phyloP scores from a whole-genome alignment of 1,140 invertebrate species.

The Nephotettix cincticeps region DNA sequence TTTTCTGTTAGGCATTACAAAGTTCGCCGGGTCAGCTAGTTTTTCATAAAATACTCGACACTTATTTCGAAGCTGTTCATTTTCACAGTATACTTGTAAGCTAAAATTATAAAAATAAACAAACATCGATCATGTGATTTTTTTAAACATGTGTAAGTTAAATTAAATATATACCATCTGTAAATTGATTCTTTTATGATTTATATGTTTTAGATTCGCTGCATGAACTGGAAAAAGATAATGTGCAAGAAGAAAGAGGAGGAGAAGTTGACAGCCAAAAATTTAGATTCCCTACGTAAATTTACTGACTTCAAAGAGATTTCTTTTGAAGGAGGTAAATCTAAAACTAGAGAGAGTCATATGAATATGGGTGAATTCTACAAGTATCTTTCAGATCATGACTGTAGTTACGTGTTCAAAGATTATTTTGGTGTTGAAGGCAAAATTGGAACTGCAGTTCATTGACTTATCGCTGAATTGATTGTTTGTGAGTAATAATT shows the following conservation, averaged over 20 bases:
- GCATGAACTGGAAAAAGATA: constrained; percentile 59
- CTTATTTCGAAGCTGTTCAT: too few relatives aligned
- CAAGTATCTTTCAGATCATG: constrained; percentile 65
- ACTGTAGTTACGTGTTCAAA: constrained; percentile 67
- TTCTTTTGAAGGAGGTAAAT: constrained; percentile 56
- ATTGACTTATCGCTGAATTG: not conserved
- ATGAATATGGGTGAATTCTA: constrained; percentile 73
- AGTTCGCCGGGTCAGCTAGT: too few relatives aligned
- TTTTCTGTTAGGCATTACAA: too few relatives aligned
- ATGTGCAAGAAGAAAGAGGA: constrained; percentile 52
- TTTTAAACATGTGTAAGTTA: too few relatives aligned
- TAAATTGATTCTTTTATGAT: too few relatives aligned
- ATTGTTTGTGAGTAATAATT: too few relatives aligned
- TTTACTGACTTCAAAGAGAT: constrained; percentile 72
- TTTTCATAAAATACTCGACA: too few relatives aligned
- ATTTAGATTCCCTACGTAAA: constrained; percentile 48
- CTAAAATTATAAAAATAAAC: too few relatives aligned
- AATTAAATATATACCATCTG: too few relatives aligned
- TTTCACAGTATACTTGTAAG: too few relatives aligned
- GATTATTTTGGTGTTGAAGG: constrained; percentile 74
- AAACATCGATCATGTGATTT: too few relatives aligned
- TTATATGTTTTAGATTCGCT: constrained; percentile 48
- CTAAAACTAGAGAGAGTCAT: constrained; percentile 56
- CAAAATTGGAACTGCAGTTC: constrained; percentile 34
- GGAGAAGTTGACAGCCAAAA: constrained; percentile 18